Evolutionary conservation across 2,113 vertebrate species (phyloP).

Genomic region (Tachysurus fulvidraco): DNA sequence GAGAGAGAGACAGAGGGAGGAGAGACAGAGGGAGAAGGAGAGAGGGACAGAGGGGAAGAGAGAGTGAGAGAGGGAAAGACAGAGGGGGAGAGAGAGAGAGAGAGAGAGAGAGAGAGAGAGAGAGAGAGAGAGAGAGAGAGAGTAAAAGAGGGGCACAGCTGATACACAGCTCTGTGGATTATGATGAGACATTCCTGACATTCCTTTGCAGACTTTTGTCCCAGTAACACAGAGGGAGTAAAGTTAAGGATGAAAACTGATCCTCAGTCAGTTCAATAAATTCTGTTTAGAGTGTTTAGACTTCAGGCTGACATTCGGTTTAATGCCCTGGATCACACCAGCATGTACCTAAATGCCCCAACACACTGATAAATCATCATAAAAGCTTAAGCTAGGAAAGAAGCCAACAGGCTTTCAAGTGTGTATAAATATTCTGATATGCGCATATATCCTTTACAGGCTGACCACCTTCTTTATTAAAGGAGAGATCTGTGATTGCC

Average conservation of each 20-base stretch:
- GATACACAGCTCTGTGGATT: neutral
- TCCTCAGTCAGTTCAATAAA: neutral
- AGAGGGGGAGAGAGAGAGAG: slow-evolving; percentile 19
- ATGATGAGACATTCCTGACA: neutral
- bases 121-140: neutral
- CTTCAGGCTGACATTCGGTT: neutral
- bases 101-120: neutral
- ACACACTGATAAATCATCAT: neutral
- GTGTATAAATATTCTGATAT: neutral
- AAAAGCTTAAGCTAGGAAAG: neutral
- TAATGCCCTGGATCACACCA: neutral
- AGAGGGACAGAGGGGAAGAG: slow-evolving; percentile 41
- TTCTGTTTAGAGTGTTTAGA: neutral
- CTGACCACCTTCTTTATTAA: neutral
- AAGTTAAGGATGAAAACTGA: neutral
- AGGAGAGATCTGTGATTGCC: neutral
- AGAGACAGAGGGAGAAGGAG: slow-evolving; percentile 24
- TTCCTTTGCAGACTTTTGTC: neutral
- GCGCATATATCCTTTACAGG: neutral
- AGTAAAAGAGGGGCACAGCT: neutral
- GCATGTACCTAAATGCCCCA: neutral
- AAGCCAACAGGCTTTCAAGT: neutral
- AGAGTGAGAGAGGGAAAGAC: slow-evolving; percentile 40
- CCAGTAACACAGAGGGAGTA: neutral
- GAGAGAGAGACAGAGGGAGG: slow-evolving; percentile 11